These are phyloP conservation scores for Panthera tigris DNA, from an alignment of 2,113 vertebrate genomes.

Conservation along the genomic window DNA sequence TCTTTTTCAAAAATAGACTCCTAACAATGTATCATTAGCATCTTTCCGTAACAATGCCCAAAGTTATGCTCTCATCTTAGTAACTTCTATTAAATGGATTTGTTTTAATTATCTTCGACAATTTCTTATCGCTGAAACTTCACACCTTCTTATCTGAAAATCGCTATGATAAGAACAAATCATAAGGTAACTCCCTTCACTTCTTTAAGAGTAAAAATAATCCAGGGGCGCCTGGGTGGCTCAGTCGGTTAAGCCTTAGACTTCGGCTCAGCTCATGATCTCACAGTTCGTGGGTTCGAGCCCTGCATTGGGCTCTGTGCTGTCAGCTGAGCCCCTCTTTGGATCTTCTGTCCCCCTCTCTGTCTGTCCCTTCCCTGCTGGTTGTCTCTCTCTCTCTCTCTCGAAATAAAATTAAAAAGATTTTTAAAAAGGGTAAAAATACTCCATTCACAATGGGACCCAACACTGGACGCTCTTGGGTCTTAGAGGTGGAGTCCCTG, in stretches of 20 bases:
- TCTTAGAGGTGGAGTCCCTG: neutral
- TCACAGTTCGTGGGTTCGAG: too few relatives aligned
- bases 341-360: too few relatives aligned
- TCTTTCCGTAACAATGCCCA: neutral
- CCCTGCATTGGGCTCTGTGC: too few relatives aligned
- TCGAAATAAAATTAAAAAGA: too few relatives aligned
- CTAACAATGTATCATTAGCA: neutral
- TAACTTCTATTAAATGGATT: neutral
- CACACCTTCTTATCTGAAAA: neutral
- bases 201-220: neutral
- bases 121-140: neutral
- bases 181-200: neutral
- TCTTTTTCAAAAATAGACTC: neutral
- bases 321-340: too few relatives aligned
- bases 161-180: neutral
- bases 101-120: neutral
- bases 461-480: accelerated
- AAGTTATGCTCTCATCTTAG: neutral
- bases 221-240: neutral
- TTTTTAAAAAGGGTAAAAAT: neutral
- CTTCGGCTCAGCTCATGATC: too few relatives aligned
- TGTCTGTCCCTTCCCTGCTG: too few relatives aligned
- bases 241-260: too few relatives aligned
- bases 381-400: too few relatives aligned
- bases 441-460: neutral